Evolutionary conservation across 2,888 invertebrate genomes (phyloP), one percentile per base, ranked within the genome.

Genomic region (Chromoteleia sp.): DNA sequence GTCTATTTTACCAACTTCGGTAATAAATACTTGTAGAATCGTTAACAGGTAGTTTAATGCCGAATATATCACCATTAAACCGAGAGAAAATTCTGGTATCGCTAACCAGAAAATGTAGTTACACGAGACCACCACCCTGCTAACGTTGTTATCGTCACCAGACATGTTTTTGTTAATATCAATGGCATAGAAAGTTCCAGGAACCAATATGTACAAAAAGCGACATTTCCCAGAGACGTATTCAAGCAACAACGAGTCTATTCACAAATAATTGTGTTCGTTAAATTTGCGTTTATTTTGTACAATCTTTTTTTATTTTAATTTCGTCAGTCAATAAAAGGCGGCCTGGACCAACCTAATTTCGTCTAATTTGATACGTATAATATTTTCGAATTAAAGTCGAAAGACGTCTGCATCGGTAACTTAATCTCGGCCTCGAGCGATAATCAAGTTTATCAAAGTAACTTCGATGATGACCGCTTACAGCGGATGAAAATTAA

Each of bases 1-100:
- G 36, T 36, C 14, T 45, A 33, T 56, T 77, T 63, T 17, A 45
- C 61, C 61, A 68, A 68, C 59, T 76, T 76, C 30, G 52, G 68
- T 45, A 54, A 77, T 77, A 77, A 77, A 77, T 77, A 77, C 39
- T 61, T 63, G 70, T 76, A 61, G 63, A 77, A 77, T 77, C 48
- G 56, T 70, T 70, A 77, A 61, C 76, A 19, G 33, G 61, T 61
- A 61, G 39, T 68, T 61, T 59, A 63, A 70, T 63, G 70, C 48
- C 48, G 54, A 71, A 41, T 63, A 77, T 77, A 70, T 77, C 77
- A 70, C 70, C 45, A 67, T 65, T 75, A 67, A 48, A 33, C 12
- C 8, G 59, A 48, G 63, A 54, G 58, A 75, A 75, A 41, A 58
- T 41, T 74, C 75, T 58, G 25, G 58, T 50, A 56, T 33, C 39